Evolutionary conservation across 64 coral and sea anemone genomes (phyloP).

Genomic region (Acropora yongei): DNA sequence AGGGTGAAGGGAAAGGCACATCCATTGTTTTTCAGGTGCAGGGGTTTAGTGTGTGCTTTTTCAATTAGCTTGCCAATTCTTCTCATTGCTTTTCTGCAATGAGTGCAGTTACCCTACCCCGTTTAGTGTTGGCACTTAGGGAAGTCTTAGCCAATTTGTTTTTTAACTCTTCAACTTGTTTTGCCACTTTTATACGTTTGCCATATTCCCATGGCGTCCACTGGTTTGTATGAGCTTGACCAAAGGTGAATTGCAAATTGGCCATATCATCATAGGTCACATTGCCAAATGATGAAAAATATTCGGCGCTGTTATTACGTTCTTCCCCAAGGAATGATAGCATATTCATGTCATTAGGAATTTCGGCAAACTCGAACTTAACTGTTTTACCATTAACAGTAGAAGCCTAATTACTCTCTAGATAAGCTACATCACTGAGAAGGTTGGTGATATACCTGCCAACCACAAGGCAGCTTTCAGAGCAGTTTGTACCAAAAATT

Average conservation of each 20-base stretch:
- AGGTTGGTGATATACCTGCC: neutral
- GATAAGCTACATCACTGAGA: neutral
- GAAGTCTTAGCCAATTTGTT: slow-evolving; percentile 17
- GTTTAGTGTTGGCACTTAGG: slow-evolving; percentile 20
- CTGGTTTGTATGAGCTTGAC: slow-evolving; percentile 16
- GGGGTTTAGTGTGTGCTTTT: slow-evolving; percentile 61
- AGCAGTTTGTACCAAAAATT: slow-evolving; percentile 54
- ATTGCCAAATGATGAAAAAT: slow-evolving; percentile 67
- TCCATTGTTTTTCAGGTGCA: slow-evolving; percentile 70
- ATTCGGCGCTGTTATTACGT: slow-evolving; percentile 48
- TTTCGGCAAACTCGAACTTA: slow-evolving; percentile 54
- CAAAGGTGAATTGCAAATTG: slow-evolving; percentile 50
- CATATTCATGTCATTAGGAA: slow-evolving; percentile 84
- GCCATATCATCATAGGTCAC: slow-evolving; percentile 34
- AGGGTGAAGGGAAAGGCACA: slow-evolving; percentile 24
- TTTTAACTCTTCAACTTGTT: slow-evolving; percentile 50
- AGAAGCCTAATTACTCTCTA: slow-evolving; percentile 17
- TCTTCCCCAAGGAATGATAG: slow-evolving; percentile 47
- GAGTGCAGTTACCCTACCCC: slow-evolving; percentile 26
- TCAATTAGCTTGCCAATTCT: slow-evolving; percentile 33
- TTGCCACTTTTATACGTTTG: neutral
- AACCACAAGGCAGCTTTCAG: slow-evolving; percentile 34
- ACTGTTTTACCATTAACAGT: neutral
- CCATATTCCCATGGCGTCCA: slow-evolving; percentile 63
- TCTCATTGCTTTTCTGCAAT: slow-evolving; percentile 22